A percentile compares a stretch with the other conserved stretches of the same genome.
phyloP scores from a whole-genome alignment of 2,888 invertebrate species.

The Aphodius granarius region DNA sequence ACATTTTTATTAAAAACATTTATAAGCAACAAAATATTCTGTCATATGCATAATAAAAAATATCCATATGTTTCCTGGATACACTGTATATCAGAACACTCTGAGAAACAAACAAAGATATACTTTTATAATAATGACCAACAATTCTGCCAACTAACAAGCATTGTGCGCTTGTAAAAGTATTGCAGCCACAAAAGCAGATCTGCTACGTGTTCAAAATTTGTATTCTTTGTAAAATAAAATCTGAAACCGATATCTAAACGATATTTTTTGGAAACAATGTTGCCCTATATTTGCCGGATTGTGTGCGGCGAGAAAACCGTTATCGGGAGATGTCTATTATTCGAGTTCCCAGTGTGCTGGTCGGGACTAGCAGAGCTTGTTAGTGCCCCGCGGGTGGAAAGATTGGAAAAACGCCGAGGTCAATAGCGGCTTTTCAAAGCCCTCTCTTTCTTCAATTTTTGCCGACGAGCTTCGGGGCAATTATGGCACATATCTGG shows the following conservation, averaged over 20 bases:
- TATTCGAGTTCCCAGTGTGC: background rate
- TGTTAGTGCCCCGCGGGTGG: slow-evolving; percentile 2
- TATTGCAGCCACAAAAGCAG: background rate
- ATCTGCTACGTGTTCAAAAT: background rate
- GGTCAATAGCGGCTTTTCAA: background rate
- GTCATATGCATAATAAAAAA: too few relatives aligned
- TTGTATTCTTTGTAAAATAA: background rate
- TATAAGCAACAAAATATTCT: too few relatives aligned
- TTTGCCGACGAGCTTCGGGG: background rate
- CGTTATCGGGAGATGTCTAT: background rate
- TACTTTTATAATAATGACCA: too few relatives aligned
- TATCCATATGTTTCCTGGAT: too few relatives aligned
- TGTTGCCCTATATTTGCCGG: background rate
- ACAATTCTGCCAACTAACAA: too few relatives aligned
- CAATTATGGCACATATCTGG: background rate
- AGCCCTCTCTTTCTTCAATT: background rate
- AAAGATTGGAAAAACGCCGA: slow-evolving; percentile 2
- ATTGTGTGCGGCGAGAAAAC: background rate
- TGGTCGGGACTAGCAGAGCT: background rate
- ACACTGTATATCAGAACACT: too few relatives aligned
- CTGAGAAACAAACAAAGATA: too few relatives aligned
- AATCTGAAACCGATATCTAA: background rate
- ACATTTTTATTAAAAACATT: too few relatives aligned
- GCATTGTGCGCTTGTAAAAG: too few relatives aligned
- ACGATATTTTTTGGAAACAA: background rate